Evolutionary conservation across 30 jellyfish, hydroid and myxozoan genomes (phyloP), one percentile per base, ranked within the genome.

Genomic region (Pelagia noctiluca): DNA sequence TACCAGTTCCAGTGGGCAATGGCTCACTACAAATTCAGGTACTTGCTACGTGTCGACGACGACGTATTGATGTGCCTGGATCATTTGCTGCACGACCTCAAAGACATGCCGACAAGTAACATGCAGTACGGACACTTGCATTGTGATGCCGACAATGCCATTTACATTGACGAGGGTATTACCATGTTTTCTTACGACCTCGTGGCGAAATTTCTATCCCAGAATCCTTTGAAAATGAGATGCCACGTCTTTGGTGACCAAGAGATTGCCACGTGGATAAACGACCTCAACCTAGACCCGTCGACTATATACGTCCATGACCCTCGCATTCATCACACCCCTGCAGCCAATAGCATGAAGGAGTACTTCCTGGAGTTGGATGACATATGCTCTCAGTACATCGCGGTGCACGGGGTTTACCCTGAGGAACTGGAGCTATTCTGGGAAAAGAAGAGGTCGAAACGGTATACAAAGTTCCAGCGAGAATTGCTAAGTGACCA

Each of bases 221-320:
- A 88, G 87, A 73, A 80, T 64, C 97, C 97, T 11, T 38, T 63
- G 5, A 78, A 53, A 32, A 88, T 88, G 89, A 85, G 90, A 25
- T 88, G 97, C 30, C 97, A 88, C 32, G 79, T 76, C 3, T 80
- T 21, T 63, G 97, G 97, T 0, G 97, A 88, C 65, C 97, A 88
- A 48, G 79, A 88, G 31, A 69, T 88, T 35, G 89, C 93, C 31
- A 78, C 50, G 12, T 88, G 97, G 97, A 80, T 79, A 18, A 57
- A 73, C 22, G 97, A 88, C 53, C 63, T 88, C 19, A 77, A 76
- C n/a, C 53, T 88, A 23, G 90, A 88, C 35, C 84, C 97, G 24
- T 38, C 64, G 2, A 46, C 47, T 12, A 19, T 88, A 12, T 88
- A 88, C 36, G 49, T 75, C 29, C 97, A 78, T 28, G 97, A 88